Evolutionary conservation across 2,888 invertebrate species (phyloP), one percentile per base, ranked within the genome.

Genomic region (Sphaerophoria rueppellii): DNA sequence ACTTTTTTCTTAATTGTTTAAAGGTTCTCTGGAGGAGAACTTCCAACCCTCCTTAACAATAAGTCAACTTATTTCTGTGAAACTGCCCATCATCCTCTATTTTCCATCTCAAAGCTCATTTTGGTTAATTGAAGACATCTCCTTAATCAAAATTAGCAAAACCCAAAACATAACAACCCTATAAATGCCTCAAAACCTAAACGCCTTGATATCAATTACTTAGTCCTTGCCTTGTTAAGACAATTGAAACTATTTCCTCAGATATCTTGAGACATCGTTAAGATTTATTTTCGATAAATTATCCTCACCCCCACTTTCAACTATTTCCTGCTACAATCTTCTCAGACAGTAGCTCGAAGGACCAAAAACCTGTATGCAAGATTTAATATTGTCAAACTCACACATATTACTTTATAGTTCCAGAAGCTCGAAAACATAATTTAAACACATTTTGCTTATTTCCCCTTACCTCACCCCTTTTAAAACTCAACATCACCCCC

Each of bases 251-350:
- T 52, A 61, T 37, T 48, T 63, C 35, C 55, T 34, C 6, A 16
- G 12, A 71, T 52, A 46, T 67, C 67, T 67, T 54, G 35, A 65
- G 14, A 63, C 14, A 55, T 54, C 63, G 35, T 43, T 35, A 43
- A 16, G 73, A 72, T 72, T 63, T 73, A 73, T 73, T 11, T 46
- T 16, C 54, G 43, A 58, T 34, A 67, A 52, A 61, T 76, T 55
- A 55, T 37, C 48, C 37, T 55, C 37, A 65, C 37, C 16, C 14
- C 61, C 37, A 37, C 16, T 24, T 37, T 0, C 12, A 69, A 52
- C 40, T 40, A 55, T 40, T 14, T 63, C 6, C 37, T 50, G 34
- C 35, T 35, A 11, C 48, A 24, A 67, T 54, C 24, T 16, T 52
- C 40, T n/a, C 43, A 43, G 43, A 32, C 0, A 34, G 14, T 16